Percentiles rank a stretch among this genome's conserved stretches.
Conservation (phyloP, 2,797 vertebrate species). For the Eptatretus atami region DNA sequence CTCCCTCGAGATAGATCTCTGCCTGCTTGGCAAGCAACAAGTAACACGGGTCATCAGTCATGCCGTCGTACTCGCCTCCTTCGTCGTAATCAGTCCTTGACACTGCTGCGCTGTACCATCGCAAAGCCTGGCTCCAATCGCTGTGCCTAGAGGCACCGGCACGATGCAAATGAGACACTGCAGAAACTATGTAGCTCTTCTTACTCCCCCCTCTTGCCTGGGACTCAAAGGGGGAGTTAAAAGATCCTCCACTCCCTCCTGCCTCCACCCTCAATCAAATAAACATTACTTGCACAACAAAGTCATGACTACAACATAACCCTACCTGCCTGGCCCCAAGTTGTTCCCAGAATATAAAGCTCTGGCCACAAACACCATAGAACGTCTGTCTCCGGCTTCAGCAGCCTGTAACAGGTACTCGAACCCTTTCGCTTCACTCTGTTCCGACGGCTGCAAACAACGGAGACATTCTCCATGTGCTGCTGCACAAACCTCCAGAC, state of each 20-base stretch:
- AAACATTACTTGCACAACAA: no score
- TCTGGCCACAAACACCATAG: conserved; percentile 61
- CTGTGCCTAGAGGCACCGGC: conserved; percentile 18
- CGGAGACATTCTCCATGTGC: no score
- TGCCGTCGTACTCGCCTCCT: conserved; percentile 64
- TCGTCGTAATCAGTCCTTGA: conserved; percentile 66
- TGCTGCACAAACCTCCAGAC: no score
- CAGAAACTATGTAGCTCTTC: no score
- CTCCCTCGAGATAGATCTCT: conserved; percentile 40
- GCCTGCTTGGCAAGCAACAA: conserved; percentile 48
- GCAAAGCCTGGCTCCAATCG: conserved; percentile 42
- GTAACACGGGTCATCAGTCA: conserved; percentile 50
- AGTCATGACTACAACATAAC: neutral
- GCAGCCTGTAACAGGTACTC: conserved; percentile 46
- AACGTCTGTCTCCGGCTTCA: conserved; percentile 53
- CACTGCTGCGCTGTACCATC: conserved; percentile 39
- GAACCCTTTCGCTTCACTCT: conserved; percentile 51
- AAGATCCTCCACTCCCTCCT: no score
- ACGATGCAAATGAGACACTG: no score
- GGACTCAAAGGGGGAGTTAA: no score
- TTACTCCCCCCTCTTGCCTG: no score
- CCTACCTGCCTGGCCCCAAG: conserved; percentile 44
- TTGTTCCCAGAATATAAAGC: conserved; percentile 43
- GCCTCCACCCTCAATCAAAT: no score
- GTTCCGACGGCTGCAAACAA: conserved; percentile 27